Percentiles rank a stretch among this genome's conserved stretches.
phyloP scores from a whole-genome alignment of 2,113 vertebrate species.

The Syngnathus floridae region DNA sequence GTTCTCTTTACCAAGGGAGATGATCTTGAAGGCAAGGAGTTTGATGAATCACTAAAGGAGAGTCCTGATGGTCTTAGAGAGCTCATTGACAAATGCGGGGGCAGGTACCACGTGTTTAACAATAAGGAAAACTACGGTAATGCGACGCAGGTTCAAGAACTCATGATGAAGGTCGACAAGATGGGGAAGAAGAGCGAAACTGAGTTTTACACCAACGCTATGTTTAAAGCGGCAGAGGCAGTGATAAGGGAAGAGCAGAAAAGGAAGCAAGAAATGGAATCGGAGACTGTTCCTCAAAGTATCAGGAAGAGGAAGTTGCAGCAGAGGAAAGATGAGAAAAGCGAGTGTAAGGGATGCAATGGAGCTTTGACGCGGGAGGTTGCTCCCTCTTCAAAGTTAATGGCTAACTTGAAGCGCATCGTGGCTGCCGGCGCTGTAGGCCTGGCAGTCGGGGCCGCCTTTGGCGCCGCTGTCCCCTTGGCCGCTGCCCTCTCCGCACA shows the following conservation, averaged over 20 bases:
- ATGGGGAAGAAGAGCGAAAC: slow-evolving; percentile 47
- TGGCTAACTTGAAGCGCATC: too few relatives aligned
- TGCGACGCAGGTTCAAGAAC: slow-evolving; percentile 50
- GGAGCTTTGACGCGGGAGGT: too few relatives aligned
- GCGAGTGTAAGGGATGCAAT: too few relatives aligned
- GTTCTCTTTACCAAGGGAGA: slow-evolving; percentile 70
- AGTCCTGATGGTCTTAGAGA: slow-evolving; percentile 47
- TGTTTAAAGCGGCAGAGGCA: slow-evolving; percentile 61
- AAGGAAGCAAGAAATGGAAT: too few relatives aligned
- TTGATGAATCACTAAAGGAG: slow-evolving; percentile 56
- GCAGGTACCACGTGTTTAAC: slow-evolving; percentile 69
- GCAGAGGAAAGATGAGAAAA: too few relatives aligned
- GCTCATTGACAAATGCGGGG: slow-evolving; percentile 64
- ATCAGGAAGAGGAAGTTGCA: too few relatives aligned
- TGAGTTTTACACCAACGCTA: slow-evolving; percentile 58
- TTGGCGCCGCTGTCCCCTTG: too few relatives aligned
- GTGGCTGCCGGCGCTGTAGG: slow-evolving; percentile 65
- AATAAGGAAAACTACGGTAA: slow-evolving; percentile 64
- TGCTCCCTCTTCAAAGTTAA: too few relatives aligned
- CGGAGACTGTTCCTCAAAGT: too few relatives aligned
- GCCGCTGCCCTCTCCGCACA: too few relatives aligned
- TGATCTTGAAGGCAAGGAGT: slow-evolving; percentile 51
- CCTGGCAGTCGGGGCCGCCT: slow-evolving; percentile 58
- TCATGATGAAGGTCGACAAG: slow-evolving; percentile 61
- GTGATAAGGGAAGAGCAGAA: slow-evolving; percentile 66